Conservation (phyloP, 2,797 vertebrate genomes). For the Champsocephalus gunnari region DNA sequence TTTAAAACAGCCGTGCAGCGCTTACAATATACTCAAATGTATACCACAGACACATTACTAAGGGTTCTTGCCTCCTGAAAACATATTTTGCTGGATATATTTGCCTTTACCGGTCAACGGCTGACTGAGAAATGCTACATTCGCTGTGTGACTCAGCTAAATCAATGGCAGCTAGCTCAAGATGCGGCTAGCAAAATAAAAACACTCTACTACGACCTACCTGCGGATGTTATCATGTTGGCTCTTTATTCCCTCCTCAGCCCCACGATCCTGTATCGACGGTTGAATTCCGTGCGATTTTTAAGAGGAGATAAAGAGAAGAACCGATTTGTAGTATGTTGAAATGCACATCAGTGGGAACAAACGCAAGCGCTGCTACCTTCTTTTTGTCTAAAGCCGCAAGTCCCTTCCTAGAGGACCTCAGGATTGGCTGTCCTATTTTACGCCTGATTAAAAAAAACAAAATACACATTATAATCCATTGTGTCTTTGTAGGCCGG, state of each 20-base stretch:
- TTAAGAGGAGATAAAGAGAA: not conserved
- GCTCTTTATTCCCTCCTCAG: slow-evolving; percentile 49
- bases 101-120: not conserved
- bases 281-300: not conserved
- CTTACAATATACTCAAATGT: not conserved
- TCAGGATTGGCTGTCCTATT: not conserved
- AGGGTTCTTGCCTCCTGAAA: rapidly evolving
- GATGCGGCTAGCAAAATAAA: slow-evolving; percentile 49
- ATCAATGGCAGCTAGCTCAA: slow-evolving; percentile 74
- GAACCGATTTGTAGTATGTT: not conserved
- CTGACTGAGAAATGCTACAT: slow-evolving; percentile 25
- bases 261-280: slow-evolving; percentile 34
- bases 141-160: slow-evolving; percentile 89
- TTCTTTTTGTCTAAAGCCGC: slow-evolving; percentile 71
- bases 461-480: rapidly evolving
- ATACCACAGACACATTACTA: not conserved
- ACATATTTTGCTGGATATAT: not conserved
- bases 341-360: not conserved
- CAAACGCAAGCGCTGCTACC: slow-evolving; percentile 41
- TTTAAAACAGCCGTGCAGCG: rapidly evolving
- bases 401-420: slow-evolving; percentile 64
- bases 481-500: rapidly evolving
- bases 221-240: slow-evolving; percentile 88
- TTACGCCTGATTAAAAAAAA: slow-evolving; percentile 65
- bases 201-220: slow-evolving; percentile 65